A percentile compares a stretch with the other conserved stretches of the same genome.
Evolutionary conservation across 92 coral and sea anemone species (phyloP).

Genomic region (Virgularia gustaviana): DNA sequence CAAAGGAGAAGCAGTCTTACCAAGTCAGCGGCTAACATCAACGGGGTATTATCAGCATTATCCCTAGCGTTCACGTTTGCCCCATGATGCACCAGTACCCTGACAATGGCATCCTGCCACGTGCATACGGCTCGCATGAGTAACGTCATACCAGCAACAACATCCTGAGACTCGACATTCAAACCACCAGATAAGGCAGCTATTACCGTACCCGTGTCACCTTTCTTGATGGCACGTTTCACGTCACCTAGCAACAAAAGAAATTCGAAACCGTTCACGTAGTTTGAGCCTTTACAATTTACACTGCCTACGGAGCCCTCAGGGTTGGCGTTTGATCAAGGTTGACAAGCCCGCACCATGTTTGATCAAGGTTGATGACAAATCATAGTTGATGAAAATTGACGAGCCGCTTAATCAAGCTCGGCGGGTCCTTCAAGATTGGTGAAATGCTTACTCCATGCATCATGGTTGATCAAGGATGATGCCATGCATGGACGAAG

Average conservation of each 20-base stretch:
- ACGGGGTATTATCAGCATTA: constrained; percentile 66
- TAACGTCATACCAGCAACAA: constrained; percentile 85
- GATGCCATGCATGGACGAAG: too few species aligned
- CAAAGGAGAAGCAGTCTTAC: too few species aligned
- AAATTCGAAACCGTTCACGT: not conserved
- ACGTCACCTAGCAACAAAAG: constrained; percentile 23
- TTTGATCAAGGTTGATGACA: too few species aligned
- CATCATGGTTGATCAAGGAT: too few species aligned
- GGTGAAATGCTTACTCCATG: too few species aligned
- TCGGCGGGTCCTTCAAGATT: too few species aligned
- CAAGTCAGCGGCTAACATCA: constrained; percentile 90
- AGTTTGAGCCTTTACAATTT: not conserved
- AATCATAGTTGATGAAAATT: too few species aligned
- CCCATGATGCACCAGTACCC: constrained; percentile 63
- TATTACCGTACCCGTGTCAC: constrained; percentile 63
- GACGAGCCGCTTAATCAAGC: too few species aligned
- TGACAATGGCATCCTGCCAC: constrained; percentile 74
- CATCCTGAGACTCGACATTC: constrained; percentile 67
- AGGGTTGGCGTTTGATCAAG: not conserved
- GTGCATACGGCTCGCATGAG: constrained; percentile 84
- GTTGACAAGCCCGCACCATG: too few species aligned
- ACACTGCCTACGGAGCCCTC: not conserved
- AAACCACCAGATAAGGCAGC: constrained; percentile 75
- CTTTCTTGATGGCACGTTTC: constrained; percentile 68
- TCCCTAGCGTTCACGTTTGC: constrained; percentile 70